Evolutionary conservation across 2,888 invertebrate species (phyloP), one percentile per base, ranked within the genome.

Genomic region (Pediacus dermestoides): DNA sequence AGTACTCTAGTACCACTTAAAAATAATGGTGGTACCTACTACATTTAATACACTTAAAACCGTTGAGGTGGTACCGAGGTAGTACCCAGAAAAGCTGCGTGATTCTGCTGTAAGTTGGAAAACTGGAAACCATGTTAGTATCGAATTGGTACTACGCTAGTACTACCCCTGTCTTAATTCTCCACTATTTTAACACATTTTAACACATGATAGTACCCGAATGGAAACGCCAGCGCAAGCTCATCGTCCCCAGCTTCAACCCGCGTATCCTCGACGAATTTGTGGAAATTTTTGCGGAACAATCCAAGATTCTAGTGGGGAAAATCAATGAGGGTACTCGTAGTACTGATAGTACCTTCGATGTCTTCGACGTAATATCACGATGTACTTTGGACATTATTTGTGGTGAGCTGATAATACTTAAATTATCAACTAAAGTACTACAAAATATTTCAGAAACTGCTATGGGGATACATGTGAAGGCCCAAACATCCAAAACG

Each of bases 391-490:
- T 81, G 50, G 80, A 81, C 56, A 75, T 79, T 42, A 77, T 81
- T 15, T 79, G 78, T 57, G 79, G 80, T 80, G 60, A 38, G 26
- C 23, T 6, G 12, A 27, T 30, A 27, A 13, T 12, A 22, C 15
- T n/a, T n/a, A n/a, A n/a, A n/a, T n/a, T n/a, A n/a, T n/a, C n/a
- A n/a, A n/a, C n/a, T n/a, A n/a, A n/a, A n/a, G n/a, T n/a, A n/a
- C n/a, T n/a, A 7, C 16, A 30, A 35, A 8, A 11, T 39, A 30
- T 53, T 55, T 26, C 38, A 80, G 84, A 85, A 63, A 81, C 84
- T 2, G 81, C 83, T 1, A 84, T 85, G 85, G 85, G 85, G 1
- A 73, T 77, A 40, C 70, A 74, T 30, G 75, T 84, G 61, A 72
- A 77, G 37, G 75, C 77, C 0, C 77, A 78, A 55, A 70, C 72